These are phyloP conservation scores for Apis cerana DNA, from an alignment of 1,140 invertebrate genomes.

Conservation along the genomic window DNA sequence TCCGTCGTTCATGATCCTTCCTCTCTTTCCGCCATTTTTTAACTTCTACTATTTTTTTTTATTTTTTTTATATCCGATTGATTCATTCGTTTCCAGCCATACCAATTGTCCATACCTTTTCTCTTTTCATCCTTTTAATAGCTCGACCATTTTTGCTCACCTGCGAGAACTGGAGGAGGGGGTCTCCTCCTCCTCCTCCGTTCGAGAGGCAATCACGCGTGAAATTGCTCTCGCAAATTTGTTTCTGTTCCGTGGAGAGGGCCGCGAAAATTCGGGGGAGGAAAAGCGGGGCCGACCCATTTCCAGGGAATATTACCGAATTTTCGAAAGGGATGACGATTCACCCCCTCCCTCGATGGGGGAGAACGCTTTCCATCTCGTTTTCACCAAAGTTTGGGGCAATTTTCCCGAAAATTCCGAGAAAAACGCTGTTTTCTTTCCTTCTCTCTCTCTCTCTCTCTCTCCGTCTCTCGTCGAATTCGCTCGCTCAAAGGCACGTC, in stretches of 20 bases:
- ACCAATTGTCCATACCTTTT: too few relatives aligned
- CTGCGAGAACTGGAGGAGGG: neutral
- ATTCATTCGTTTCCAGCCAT: too few relatives aligned
- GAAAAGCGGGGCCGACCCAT: conserved; percentile 2
- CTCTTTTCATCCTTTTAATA: neutral
- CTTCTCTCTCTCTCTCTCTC: too few relatives aligned
- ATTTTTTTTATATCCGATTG: too few relatives aligned
- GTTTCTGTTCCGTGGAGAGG: neutral
- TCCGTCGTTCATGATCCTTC: neutral
- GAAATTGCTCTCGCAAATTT: conserved; percentile 28
- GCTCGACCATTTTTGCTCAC: neutral
- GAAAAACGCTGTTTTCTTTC: neutral
- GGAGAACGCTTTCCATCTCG: neutral
- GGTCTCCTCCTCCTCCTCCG: too few relatives aligned
- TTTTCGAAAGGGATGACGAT: conserved; percentile 4
- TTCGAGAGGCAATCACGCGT: conserved; percentile 14
- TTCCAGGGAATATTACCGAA: conserved; percentile 16
- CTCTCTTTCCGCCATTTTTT: neutral
- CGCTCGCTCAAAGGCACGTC: too few relatives aligned
- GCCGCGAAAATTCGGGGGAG: neutral
- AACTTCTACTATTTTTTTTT: neutral
- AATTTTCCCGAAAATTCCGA: too few relatives aligned
- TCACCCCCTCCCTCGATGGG: neutral
- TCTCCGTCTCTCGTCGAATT: too few relatives aligned
- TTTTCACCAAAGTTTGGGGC: too few relatives aligned